Evolutionary conservation across 2,797 vertebrate species (phyloP), one percentile per base, ranked within the genome.

Genomic region (Choloepus didactylus): DNA sequence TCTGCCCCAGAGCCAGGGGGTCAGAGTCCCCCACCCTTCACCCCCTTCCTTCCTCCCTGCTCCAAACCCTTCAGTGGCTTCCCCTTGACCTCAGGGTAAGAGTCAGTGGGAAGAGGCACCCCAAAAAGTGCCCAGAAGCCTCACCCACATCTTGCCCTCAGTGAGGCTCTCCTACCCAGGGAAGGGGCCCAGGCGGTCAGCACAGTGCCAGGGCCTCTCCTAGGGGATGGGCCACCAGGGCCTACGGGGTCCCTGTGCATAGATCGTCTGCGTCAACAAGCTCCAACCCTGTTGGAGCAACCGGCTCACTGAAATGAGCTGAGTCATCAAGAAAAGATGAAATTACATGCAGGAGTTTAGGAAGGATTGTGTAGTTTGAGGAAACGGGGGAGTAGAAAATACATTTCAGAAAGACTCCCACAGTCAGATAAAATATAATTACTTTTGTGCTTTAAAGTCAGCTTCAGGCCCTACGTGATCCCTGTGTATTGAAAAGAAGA

Each of bases 321-420:
- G 54, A 92, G 87, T 91, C 77, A 67, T 80, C 81, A 79, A 18
- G 35, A 90, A 87, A 92, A 80, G 35, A 67, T n/a, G 83, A 66
- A 87, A 59, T 73, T 54, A 44, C 23, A 73, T 5, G 44, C 29
- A 72, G 44, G 16, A 12, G 83, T 89, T 85, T 80, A 92, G 84
- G 93, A 86, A 91, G 69, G 67, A 66, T 0, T 35, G 31, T 51
- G 29, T 23, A 38, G 51, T 49, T 81, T 2, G 0, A 77, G 64
- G 85, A 95, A 88, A 85, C 2, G 85, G 16, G 12, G 82, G 41
- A 79, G 9, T 60, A 70, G 16, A 72, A 94, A 66, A 67, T 6
- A 76, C 16, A 44, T 11, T 86, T 82, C 46, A 91, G 81, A 91
- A 80, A 59, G 75, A 92, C 79, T 51, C 69, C 62, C 70, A 62